These are phyloP conservation scores for Bradypus variegatus DNA, from an alignment of 2,797 vertebrate species.

Conservation along the genomic window DNA sequence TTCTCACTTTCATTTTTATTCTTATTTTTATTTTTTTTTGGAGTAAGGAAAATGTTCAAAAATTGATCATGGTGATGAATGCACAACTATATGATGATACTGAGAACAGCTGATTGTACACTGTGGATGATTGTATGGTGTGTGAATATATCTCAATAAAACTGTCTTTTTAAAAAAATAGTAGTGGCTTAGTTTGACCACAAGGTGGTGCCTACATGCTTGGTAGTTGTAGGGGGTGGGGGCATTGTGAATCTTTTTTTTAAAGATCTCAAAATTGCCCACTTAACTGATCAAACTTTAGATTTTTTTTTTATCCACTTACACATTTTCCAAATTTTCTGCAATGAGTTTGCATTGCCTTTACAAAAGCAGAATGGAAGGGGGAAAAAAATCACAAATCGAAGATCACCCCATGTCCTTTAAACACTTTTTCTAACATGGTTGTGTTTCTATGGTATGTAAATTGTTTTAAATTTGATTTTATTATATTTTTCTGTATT, in stretches of 20 bases:
- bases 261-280: not conserved
- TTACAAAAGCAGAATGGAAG: not conserved
- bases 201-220: not conserved
- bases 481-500: not conserved
- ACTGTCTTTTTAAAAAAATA: not conserved
- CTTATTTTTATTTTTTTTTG: no score
- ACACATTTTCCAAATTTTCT: not conserved
- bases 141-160: no score
- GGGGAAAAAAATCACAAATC: not conserved
- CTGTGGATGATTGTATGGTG: no score
- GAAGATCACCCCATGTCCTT: not conserved
- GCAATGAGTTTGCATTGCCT: not conserved
- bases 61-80: no score
- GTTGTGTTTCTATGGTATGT: not conserved
- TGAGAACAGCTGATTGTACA: no score
- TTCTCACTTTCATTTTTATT: no score
- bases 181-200: constrained; percentile 43
- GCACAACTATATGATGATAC: no score
- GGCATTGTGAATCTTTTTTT: not conserved
- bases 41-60: no score
- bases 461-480: not conserved
- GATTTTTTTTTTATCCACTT: not conserved
- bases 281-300: not conserved
- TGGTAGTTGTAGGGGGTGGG: not conserved
- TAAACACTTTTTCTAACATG: not conserved